These are phyloP conservation scores for Musca vetustissima DNA, from an alignment of 1,140 invertebrate species.

Conservation along the genomic window DNA sequence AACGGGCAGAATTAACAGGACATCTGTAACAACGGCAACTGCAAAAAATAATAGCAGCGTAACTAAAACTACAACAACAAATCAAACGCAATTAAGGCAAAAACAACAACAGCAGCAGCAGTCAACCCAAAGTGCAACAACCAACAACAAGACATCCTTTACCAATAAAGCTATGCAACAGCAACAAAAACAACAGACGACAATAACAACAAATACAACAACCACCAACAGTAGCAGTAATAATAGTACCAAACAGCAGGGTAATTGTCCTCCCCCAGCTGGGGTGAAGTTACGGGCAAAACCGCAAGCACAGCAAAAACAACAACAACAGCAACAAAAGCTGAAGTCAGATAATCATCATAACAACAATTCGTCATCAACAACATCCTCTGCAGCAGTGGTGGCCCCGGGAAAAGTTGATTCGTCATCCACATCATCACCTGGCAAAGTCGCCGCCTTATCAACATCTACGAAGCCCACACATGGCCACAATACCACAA, in stretches of 20 bases:
- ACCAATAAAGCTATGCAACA: slow-evolving; percentile 7
- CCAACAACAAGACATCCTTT: not conserved
- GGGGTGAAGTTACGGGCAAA: slow-evolving; percentile 5
- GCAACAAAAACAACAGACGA: slow-evolving; percentile 21
- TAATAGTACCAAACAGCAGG: too few relatives aligned
- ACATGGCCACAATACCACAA: slow-evolving; percentile 51
- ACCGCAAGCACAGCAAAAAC: not conserved
- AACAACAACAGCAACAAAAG: slow-evolving; percentile 10
- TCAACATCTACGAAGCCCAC: slow-evolving; percentile 50
- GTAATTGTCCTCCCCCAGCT: slow-evolving; percentile 2
- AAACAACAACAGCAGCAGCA: slow-evolving; percentile 25
- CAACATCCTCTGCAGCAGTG: not conserved
- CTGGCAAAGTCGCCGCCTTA: slow-evolving; percentile 43
- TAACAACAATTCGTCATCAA: slow-evolving; percentile 1
- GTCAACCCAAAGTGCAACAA: not conserved
- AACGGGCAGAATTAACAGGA: not conserved
- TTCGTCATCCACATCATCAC: not conserved
- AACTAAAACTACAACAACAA: slow-evolving; percentile 22
- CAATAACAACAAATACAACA: slow-evolving; percentile 33
- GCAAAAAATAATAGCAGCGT: slow-evolving; percentile 14
- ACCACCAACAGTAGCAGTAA: not conserved
- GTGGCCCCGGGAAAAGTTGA: too few relatives aligned
- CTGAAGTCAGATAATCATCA: slow-evolving; percentile 1
- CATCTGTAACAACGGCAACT: slow-evolving; percentile 21
- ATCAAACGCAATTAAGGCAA: slow-evolving; percentile 14